Evolutionary conservation across 92 coral and sea anemone genomes (phyloP).

Genomic region (Phenganax marumi): DNA sequence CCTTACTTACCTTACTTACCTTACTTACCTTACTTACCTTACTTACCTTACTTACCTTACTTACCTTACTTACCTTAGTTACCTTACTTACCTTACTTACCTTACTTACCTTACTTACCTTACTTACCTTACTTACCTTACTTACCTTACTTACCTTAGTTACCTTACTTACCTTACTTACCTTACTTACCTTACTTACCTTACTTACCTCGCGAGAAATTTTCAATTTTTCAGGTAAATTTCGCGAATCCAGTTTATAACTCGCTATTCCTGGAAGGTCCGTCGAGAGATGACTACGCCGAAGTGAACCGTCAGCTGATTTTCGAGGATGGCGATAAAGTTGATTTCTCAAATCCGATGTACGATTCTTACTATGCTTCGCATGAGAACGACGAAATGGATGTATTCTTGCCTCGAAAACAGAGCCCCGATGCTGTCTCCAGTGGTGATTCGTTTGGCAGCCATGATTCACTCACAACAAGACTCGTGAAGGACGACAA

Average conservation of each 20-base stretch:
- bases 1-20: too few relatives aligned
- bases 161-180: too few relatives aligned
- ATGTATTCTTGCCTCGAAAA: slow-evolving; percentile 21
- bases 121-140: too few relatives aligned
- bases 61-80: too few relatives aligned
- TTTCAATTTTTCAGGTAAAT: slow-evolving; percentile 58
- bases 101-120: too few relatives aligned
- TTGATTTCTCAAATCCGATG: slow-evolving; percentile 90
- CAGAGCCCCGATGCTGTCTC: slow-evolving; percentile 23
- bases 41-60: too few relatives aligned
- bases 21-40: too few relatives aligned
- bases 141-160: too few relatives aligned
- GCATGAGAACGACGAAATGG: slow-evolving; percentile 24
- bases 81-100: too few relatives aligned
- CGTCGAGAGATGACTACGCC: slow-evolving; percentile 65
- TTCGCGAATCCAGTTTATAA: slow-evolving; percentile 97
- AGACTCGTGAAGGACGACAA: slow-evolving; percentile 38
- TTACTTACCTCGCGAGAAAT: too few relatives aligned
- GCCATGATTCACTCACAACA: slow-evolving; percentile 37
- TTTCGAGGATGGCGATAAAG: slow-evolving; percentile 53
- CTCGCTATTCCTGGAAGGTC: slow-evolving; percentile 69
- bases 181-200: too few relatives aligned
- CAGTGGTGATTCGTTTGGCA: slow-evolving; percentile 33
- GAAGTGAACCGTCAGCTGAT: slow-evolving; percentile 36
- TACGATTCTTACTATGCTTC: slow-evolving; percentile 75